Evolutionary conservation across 2,888 invertebrate genomes (phyloP), one percentile per base, ranked within the genome.

Genomic region (Deladenus siricidicola): DNA sequence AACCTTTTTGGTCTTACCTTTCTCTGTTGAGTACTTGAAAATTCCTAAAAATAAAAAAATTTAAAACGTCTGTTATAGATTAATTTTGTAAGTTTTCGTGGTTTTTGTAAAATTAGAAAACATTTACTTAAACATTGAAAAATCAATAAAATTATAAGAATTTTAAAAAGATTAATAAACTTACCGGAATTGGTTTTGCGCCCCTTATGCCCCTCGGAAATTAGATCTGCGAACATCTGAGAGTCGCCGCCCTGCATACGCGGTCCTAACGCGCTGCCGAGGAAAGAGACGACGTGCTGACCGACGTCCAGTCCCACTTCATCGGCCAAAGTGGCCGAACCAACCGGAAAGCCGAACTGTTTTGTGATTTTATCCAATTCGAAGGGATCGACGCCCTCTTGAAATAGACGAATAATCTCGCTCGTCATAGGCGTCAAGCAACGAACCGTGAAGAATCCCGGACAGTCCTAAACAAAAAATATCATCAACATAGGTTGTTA

Each of bases 401-500:
- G 75, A 39, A 78, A 63, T 14, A 78, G 68, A 30, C 91, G 85
- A 65, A 94, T 84, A 50, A 88, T 88, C 83, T 99, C 98, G 10
- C 90, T 86, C 79, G 92, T 84, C 89, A 92, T 90, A 4, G 91
- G 88, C 52, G 89, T 86, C 51, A 99, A 84, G 72, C 96, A 92
- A 72, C 98, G 85, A 0, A 96, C 96, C 28, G 96, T 96, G 82
- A 98, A 99, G 83, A 99, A 99, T 54, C 98, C 98, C 29, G 98
- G 98, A 3, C 94, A 94, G 81, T 78, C 76, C 67, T 67, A 26
- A 53, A 63, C 19, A 58, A 58, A 62, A 21, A 23, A 23, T 29
- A 4, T 4, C 10, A 6, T 45, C 4, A 54, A 48, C 17, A 49
- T n/a, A n/a, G n/a, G n/a, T n/a, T n/a, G n/a, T n/a, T n/a, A n/a